phyloP scores from a whole-genome alignment of 2,113 vertebrate species.

The Callopanchax toddi region DNA sequence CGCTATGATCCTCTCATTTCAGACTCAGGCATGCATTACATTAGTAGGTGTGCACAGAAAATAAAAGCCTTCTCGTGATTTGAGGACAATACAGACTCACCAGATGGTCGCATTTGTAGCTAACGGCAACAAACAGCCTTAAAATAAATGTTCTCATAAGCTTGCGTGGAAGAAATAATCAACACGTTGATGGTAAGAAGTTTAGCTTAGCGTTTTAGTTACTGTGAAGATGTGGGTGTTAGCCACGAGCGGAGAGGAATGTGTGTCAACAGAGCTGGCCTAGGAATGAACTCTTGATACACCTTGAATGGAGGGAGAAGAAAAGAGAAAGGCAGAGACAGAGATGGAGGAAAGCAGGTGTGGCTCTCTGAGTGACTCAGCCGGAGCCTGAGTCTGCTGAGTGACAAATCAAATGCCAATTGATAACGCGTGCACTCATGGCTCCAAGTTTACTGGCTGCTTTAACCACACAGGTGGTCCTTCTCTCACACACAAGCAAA shows the following conservation, averaged over 20 bases:
- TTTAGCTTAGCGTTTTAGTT: slow-evolving; percentile 4
- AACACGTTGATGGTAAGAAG: slow-evolving; percentile 15
- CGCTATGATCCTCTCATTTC: slow-evolving; percentile 44
- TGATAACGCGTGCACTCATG: slow-evolving; percentile 68
- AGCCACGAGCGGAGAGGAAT: slow-evolving; percentile 67
- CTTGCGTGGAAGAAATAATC: slow-evolving; percentile 6
- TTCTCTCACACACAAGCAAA: slow-evolving; percentile 41
- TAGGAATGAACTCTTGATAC: slow-evolving; percentile 67
- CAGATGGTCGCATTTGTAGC: slow-evolving; percentile 44
- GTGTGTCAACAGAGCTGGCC: slow-evolving; percentile 77
- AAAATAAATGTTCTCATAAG: not conserved
- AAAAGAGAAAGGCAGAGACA: slow-evolving; percentile 67
- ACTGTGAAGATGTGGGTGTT: slow-evolving; percentile 61
- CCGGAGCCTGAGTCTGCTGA: slow-evolving; percentile 63
- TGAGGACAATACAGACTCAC: slow-evolving; percentile 22
- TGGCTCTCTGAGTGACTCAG: slow-evolving; percentile 71
- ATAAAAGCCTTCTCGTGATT: slow-evolving; percentile 54
- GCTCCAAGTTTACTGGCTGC: slow-evolving; percentile 64
- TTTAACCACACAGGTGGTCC: slow-evolving; percentile 77
- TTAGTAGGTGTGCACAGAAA: slow-evolving; percentile 52
- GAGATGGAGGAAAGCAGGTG: slow-evolving; percentile 65
- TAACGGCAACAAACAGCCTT: not conserved
- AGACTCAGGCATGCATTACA: slow-evolving; percentile 38
- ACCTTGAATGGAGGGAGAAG: slow-evolving; percentile 66
- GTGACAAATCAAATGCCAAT: slow-evolving; percentile 76